Percentiles rank a stretch among this genome's conserved stretches.
Conservation (phyloP, 2,888 invertebrate genomes). For the Dromius quadrimaculatus region DNA sequence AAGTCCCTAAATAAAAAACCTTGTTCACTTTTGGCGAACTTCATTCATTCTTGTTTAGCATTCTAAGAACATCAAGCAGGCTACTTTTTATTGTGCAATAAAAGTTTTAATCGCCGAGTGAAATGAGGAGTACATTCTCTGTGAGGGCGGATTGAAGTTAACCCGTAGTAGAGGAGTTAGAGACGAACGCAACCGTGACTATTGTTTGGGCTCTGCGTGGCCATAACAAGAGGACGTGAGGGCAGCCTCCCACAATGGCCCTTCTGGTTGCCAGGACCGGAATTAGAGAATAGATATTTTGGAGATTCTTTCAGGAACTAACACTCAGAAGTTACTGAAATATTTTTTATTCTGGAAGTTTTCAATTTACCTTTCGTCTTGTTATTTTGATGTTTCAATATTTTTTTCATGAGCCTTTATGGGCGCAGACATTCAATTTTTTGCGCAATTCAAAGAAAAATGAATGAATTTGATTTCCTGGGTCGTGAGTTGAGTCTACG, state of each 20-base stretch:
- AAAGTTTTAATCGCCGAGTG: slow-evolving; percentile 47
- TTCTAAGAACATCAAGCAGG: slow-evolving; percentile 46
- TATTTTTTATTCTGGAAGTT: no score
- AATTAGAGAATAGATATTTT: no score
- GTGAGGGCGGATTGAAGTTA: neutral
- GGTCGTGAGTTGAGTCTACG: no score
- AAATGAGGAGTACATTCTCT: slow-evolving; percentile 40
- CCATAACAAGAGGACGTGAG: slow-evolving; percentile 48
- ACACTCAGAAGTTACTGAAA: no score
- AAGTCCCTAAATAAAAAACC: no score
- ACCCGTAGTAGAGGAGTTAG: slow-evolving; percentile 4
- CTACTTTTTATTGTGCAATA: slow-evolving; percentile 46
- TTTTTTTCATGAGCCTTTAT: no score
- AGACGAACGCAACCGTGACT: slow-evolving; percentile 39
- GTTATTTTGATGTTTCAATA: no score
- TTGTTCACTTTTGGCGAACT: slow-evolving; percentile 10
- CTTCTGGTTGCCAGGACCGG: slow-evolving; percentile 4
- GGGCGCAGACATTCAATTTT: no score
- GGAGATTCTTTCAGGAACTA: no score
- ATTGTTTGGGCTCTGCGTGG: slow-evolving; percentile 41
- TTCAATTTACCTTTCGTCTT: no score
- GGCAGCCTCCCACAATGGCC: slow-evolving; percentile 22
- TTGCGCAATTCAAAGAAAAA: no score
- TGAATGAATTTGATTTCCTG: no score
- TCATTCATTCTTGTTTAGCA: slow-evolving; percentile 43